Conservation (phyloP, 2,797 vertebrate species). For the Triplophysa bombifrons region DNA sequence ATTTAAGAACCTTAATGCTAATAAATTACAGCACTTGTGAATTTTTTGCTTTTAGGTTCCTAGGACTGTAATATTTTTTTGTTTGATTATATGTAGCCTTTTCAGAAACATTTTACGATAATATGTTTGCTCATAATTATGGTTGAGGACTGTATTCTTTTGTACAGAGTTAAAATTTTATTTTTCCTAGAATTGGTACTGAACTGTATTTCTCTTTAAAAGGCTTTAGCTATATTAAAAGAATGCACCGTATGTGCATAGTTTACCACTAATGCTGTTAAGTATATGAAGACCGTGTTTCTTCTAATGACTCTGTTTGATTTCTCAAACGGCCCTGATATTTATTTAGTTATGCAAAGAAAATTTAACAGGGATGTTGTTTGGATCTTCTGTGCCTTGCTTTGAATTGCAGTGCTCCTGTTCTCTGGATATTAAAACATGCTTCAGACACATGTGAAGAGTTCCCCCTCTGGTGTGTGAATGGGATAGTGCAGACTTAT, state of each 20-base stretch:
- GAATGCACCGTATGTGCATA: constrained; percentile 63
- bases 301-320: constrained; percentile 63
- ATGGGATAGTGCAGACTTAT: constrained; percentile 2
- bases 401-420: constrained; percentile 40
- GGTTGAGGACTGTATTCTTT: constrained; percentile 6
- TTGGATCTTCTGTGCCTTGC: constrained; percentile 70
- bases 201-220: constrained; percentile 21
- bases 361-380: constrained; percentile 59
- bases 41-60: constrained; percentile 10
- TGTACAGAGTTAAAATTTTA: constrained; percentile 19
- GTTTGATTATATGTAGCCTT: constrained; percentile 10
- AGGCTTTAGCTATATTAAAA: constrained; percentile 62
- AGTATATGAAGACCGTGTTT: constrained; percentile 67
- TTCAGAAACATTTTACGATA: constrained; percentile 4
- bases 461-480: not conserved
- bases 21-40: constrained; percentile 24
- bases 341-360: constrained; percentile 77
- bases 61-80: not conserved
- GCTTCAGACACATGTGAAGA: not conserved
- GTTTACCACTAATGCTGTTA: constrained; percentile 67
- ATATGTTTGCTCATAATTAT: constrained; percentile 6
- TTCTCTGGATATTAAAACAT: constrained; percentile 34
- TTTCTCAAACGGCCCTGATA: constrained; percentile 70
- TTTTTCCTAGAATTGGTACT: constrained; percentile 51
- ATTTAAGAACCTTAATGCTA: not conserved